Percentiles rank a stretch among this genome's conserved stretches.
Conservation (phyloP, 2,888 invertebrate genomes). For the Lampropteryx suffumata region DNA sequence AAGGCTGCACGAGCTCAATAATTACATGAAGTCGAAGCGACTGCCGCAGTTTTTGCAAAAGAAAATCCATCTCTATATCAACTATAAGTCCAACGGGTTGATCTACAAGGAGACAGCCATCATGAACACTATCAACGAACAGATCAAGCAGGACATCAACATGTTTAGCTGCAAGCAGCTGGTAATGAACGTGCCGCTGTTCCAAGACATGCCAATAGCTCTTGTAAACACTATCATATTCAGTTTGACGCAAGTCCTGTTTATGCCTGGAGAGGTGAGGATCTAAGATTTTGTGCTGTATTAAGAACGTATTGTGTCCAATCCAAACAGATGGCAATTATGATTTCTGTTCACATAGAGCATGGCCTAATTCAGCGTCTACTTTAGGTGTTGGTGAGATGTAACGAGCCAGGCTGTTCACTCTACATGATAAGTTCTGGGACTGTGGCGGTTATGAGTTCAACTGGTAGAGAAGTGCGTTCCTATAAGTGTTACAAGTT, state of each 20-base stretch:
- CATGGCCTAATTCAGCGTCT: background rate
- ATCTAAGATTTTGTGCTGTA: background rate
- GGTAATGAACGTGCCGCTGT: slow-evolving; percentile 79
- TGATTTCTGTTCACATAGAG: background rate
- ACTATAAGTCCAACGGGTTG: slow-evolving; percentile 58
- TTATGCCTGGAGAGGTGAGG: slow-evolving; percentile 80
- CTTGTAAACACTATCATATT: slow-evolving; percentile 77
- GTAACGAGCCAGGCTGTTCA: slow-evolving; percentile 74
- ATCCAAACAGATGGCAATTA: background rate
- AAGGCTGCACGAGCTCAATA: slow-evolving; percentile 48
- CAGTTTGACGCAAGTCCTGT: slow-evolving; percentile 76
- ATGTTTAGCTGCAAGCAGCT: slow-evolving; percentile 79
- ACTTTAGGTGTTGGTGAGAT: slow-evolving; percentile 76
- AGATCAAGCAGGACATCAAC: slow-evolving; percentile 79
- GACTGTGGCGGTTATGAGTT: slow-evolving; percentile 81
- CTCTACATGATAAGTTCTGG: slow-evolving; percentile 84
- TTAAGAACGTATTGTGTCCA: background rate
- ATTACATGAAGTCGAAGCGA: slow-evolving; percentile 50
- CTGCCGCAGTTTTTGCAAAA: slow-evolving; percentile 49
- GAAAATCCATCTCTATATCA: slow-evolving; percentile 54
- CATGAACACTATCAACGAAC: slow-evolving; percentile 59
- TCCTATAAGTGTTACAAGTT: too few relatives aligned
- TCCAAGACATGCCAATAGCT: slow-evolving; percentile 75
- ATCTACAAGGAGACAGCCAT: slow-evolving; percentile 58
- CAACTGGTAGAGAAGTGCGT: slow-evolving; percentile 77